A percentile compares a stretch with the other conserved stretches of the same genome.
Conservation (phyloP, 1,140 invertebrate species). For the Drosophila willistoni region DNA sequence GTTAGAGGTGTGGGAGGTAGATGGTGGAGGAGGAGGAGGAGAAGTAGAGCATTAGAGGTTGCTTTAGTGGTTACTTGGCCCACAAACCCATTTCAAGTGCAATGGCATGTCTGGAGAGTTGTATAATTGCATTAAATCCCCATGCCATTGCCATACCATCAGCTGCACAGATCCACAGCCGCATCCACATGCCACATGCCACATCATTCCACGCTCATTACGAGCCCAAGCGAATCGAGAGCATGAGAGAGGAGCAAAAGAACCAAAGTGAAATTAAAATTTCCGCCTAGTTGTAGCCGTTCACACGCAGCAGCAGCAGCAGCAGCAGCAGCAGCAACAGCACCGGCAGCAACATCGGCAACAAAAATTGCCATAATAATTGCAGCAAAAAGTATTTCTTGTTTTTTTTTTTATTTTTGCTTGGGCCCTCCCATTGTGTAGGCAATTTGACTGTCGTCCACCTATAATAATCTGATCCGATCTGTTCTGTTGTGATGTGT, state of each 20-base stretch:
- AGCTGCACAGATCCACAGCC: conserved; percentile 16
- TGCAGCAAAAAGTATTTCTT: conserved; percentile 50
- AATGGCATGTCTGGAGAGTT: conserved; percentile 36
- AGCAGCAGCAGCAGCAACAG: neutral
- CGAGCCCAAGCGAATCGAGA: conserved; percentile 43
- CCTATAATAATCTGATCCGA: conserved; percentile 49
- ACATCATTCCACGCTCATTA: conserved; percentile 55
- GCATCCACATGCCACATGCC: conserved; percentile 40
- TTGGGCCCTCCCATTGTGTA: conserved; percentile 36
- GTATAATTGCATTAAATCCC: conserved; percentile 7
- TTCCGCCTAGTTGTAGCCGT: conserved; percentile 48
- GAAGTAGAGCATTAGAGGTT: neutral
- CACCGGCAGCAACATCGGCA: neutral
- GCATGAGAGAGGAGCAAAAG: conserved; percentile 36
- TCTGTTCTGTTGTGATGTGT: conserved; percentile 22
- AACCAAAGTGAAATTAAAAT: conserved; percentile 65
- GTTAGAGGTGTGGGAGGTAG: neutral
- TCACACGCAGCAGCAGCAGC: conserved; percentile 32
- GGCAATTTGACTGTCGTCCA: conserved; percentile 51
- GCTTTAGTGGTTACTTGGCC: conserved; percentile 34
- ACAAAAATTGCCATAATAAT: conserved; percentile 65
- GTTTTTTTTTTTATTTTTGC: conserved; percentile 12
- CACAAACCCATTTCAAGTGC: conserved; percentile 65
- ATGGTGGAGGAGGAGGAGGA: neutral
- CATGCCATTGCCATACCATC: conserved; percentile 53